Conservation (phyloP, 2,888 invertebrate species). For the Deilephila porcellus region DNA sequence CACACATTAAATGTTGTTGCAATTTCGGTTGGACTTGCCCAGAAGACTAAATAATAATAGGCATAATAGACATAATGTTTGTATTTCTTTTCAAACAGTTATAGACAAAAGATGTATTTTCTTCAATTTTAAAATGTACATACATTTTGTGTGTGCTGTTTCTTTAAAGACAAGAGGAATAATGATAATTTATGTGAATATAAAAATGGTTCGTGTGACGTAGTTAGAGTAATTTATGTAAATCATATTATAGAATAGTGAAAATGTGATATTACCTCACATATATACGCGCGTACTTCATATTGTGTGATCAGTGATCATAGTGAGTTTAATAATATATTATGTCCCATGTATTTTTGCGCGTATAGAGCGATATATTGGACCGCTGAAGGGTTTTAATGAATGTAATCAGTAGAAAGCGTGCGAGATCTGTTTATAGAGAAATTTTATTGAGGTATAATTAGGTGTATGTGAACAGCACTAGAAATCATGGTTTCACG, state of each 20-base stretch:
- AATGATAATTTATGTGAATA: constrained; percentile 24
- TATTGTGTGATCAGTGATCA: constrained; percentile 38
- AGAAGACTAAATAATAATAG: constrained; percentile 19
- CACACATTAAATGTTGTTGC: constrained; percentile 38
- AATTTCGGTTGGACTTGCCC: constrained; percentile 5
- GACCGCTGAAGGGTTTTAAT: constrained; percentile 29
- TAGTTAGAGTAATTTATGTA: constrained; percentile 71
- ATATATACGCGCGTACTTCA: constrained; percentile 47
- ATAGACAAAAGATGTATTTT: background rate
- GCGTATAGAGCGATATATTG: constrained; percentile 10
- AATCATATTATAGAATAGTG: constrained; percentile 53
- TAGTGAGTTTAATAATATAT: constrained; percentile 3
- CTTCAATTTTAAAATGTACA: background rate
- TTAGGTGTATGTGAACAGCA: constrained; percentile 49
- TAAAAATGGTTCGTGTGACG: constrained; percentile 35
- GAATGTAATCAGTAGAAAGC: constrained; percentile 27
- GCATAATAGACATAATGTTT: constrained; percentile 3
- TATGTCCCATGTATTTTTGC: constrained; percentile 15
- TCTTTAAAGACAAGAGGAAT: constrained; percentile 20
- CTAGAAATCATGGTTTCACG: constrained; percentile 56
- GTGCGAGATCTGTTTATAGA: constrained; percentile 46
- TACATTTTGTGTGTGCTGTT: background rate
- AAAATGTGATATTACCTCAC: constrained; percentile 74
- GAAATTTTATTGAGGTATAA: constrained; percentile 39
- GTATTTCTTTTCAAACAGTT: background rate